A percentile compares a stretch with the other conserved stretches of the same genome.
Conservation (phyloP, 1,140 invertebrate species). For the Chionoecetes opilio region DNA sequence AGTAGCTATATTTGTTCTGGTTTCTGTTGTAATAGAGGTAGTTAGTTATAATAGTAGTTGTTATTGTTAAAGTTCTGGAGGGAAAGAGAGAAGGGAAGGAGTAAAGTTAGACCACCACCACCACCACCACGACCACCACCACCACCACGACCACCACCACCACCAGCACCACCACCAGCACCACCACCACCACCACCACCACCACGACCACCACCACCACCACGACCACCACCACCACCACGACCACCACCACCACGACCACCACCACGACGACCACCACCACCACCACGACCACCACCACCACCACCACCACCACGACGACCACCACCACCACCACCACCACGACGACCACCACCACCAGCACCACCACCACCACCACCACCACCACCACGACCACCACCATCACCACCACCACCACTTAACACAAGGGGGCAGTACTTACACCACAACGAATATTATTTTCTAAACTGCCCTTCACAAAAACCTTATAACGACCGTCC, state of each 20-base stretch:
- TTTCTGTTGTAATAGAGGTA: too few species aligned
- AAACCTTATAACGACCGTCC: too few species aligned
- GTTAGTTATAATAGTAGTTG: too few species aligned
- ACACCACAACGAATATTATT: not conserved
- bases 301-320: not conserved
- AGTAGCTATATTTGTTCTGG: too few species aligned
- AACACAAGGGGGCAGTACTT: not conserved
- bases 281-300: not conserved
- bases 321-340: not conserved
- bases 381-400: not conserved
- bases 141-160: constrained; percentile 32
- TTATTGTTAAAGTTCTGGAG: too few species aligned
- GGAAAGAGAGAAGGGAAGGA: too few species aligned
- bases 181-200: constrained; percentile 33
- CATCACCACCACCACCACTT: not conserved
- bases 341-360: too few species aligned
- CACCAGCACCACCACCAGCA: constrained; percentile 25
- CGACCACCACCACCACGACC: not conserved
- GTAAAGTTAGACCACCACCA: not conserved
- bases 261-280: not conserved
- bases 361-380: not conserved
- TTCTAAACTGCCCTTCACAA: not conserved
- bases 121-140: not conserved
- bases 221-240: not conserved
- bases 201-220: not conserved